Percentiles rank a stretch among this genome's conserved stretches.
Conservation (phyloP, 2,113 vertebrate species). For the Peromyscus maniculatus region DNA sequence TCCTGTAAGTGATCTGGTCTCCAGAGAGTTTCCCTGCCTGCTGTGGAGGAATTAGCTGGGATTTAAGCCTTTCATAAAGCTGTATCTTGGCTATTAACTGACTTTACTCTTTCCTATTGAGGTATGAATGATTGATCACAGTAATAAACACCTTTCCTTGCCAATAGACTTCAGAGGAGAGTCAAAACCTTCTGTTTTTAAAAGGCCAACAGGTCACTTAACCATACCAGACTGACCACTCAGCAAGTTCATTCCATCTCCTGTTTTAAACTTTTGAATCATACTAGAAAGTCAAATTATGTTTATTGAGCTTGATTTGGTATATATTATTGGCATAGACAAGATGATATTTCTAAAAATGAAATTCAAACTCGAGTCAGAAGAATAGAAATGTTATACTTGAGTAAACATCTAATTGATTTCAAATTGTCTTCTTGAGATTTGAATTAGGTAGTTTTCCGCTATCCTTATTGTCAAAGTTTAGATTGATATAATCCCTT, state of each 20-base stretch:
- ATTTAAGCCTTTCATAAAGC: not conserved
- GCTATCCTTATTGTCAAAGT: not conserved
- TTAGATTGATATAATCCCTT: not conserved
- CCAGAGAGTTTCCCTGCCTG: not conserved
- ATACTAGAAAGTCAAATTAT: not conserved
- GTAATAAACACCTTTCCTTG: conserved; percentile 8
- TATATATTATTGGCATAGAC: not conserved
- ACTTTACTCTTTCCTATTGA: not conserved
- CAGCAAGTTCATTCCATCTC: not conserved
- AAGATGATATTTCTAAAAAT: conserved; percentile 25
- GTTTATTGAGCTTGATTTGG: not conserved
- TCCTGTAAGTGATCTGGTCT: not conserved
- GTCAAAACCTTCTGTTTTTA: not conserved
- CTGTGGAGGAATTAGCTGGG: not conserved
- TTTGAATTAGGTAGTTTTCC: not conserved
- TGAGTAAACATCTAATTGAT: not conserved
- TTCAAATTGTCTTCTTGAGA: not conserved
- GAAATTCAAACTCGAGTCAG: not conserved
- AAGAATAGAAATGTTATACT: not conserved
- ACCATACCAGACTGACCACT: not conserved
- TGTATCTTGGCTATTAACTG: not conserved
- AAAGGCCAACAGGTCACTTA: not conserved
- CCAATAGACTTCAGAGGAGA: not conserved
- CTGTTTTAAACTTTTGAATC: conserved; percentile 14
- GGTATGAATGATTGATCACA: not conserved